These are phyloP conservation scores for Galleria mellonella DNA, from an alignment of 1,140 invertebrate species.

Conservation along the genomic window DNA sequence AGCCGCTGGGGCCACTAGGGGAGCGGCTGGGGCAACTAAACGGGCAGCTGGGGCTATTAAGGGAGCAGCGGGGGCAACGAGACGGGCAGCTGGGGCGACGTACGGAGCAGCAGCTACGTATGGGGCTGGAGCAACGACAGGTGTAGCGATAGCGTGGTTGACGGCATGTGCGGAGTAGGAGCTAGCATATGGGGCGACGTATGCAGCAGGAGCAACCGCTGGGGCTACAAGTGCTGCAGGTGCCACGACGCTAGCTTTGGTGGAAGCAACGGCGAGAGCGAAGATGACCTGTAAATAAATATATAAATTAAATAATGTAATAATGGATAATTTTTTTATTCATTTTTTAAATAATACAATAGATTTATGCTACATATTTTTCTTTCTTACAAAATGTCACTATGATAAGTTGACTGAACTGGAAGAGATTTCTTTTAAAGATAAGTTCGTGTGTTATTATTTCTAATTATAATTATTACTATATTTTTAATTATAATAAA, in stretches of 20 bases:
- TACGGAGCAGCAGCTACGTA: slow-evolving; percentile 32
- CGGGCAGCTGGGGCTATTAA: slow-evolving; percentile 33
- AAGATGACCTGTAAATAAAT: slow-evolving; percentile 65
- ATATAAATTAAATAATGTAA: background rate
- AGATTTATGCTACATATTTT: no score
- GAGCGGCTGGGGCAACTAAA: slow-evolving; percentile 24
- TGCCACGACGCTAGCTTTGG: slow-evolving; percentile 45
- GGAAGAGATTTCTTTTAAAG: no score
- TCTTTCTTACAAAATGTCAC: no score
- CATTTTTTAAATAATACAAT: no score
- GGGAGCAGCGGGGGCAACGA: slow-evolving; percentile 24
- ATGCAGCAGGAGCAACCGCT: slow-evolving; percentile 71
- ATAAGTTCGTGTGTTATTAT: no score
- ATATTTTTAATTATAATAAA: background rate
- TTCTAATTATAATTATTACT: no score
- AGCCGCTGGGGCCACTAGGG: slow-evolving; percentile 29
- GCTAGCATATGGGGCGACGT: slow-evolving; percentile 76
- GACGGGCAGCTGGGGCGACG: slow-evolving; percentile 32
- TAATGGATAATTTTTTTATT: no score
- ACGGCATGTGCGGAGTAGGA: slow-evolving; percentile 78
- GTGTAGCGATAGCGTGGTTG: slow-evolving; percentile 77
- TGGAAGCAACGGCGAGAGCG: slow-evolving; percentile 46
- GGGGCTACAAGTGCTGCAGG: slow-evolving; percentile 65
- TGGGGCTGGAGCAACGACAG: slow-evolving; percentile 65
- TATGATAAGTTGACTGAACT: no score